A percentile compares a stretch with the other conserved stretches of the same genome.
Conservation (phyloP, 2,113 vertebrate species). For the Megatriorchis doriae region DNA sequence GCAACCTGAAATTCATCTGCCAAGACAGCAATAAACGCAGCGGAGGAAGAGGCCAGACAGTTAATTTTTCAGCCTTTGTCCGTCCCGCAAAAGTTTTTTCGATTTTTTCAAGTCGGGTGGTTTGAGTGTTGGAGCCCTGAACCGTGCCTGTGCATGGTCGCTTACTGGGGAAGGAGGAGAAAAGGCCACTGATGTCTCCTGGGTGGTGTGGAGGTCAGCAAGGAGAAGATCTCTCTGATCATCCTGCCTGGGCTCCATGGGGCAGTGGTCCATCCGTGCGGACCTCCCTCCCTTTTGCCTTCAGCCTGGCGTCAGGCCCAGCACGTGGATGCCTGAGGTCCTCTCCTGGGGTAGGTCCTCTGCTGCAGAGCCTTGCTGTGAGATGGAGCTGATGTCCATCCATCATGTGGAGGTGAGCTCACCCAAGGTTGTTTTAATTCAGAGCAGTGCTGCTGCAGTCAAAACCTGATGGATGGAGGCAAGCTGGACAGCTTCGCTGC, state of each 20-base stretch:
- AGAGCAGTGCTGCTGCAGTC: neutral
- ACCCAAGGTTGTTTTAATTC: neutral
- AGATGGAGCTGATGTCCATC: neutral
- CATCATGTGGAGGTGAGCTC: rapidly evolving
- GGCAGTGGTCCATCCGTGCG: rapidly evolving
- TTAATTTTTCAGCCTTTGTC: conserved; percentile 34
- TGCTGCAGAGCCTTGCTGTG: neutral
- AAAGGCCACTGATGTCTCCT: neutral
- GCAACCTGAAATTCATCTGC: conserved; percentile 47
- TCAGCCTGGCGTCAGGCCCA: neutral
- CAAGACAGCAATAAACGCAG: conserved; percentile 47
- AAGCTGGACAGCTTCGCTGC: neutral
- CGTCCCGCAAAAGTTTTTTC: neutral
- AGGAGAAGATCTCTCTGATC: neutral
- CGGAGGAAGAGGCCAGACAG: conserved; percentile 17
- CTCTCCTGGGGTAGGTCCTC: neutral
- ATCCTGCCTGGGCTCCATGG: neutral
- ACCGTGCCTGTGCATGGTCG: rapidly evolving
- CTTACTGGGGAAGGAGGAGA: neutral
- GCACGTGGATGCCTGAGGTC: neutral
- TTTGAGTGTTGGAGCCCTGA: neutral
- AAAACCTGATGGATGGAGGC: neutral
- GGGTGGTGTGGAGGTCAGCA: neutral
- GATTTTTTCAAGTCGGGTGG: neutral
- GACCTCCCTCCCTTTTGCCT: neutral